These are phyloP conservation scores for Microctenopoma steveboyesi DNA, from an alignment of 2,797 vertebrate genomes.

Conservation along the genomic window DNA sequence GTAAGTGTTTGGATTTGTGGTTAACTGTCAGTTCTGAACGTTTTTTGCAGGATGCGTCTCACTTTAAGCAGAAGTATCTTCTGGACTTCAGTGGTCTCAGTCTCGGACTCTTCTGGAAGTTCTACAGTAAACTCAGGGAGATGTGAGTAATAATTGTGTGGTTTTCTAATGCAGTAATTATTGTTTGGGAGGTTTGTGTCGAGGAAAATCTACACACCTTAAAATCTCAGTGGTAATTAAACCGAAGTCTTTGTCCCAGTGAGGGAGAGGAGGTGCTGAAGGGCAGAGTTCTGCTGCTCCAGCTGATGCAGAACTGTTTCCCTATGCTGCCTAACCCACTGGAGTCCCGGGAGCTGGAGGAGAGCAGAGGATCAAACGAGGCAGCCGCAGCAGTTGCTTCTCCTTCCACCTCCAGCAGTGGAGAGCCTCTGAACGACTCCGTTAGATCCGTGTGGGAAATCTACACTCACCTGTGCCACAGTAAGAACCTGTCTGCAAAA, in stretches of 20 bases:
- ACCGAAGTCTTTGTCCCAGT: constrained; percentile 62
- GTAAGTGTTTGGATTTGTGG: not conserved
- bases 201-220: not conserved
- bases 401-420: constrained; percentile 58
- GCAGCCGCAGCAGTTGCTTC: constrained; percentile 26
- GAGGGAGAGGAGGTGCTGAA: constrained; percentile 89
- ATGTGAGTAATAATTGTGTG: constrained; percentile 84
- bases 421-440: constrained; percentile 57
- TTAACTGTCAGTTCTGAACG: not conserved
- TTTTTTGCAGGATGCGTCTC: constrained; percentile 87
- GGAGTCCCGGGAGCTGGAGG: constrained; percentile 65
- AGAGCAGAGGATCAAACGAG: constrained; percentile 41
- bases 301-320: constrained; percentile 95
- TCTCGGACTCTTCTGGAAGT: constrained; percentile 92
- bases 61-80: constrained; percentile 90
- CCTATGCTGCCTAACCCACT: constrained; percentile 84
- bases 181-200: not conserved
- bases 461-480: constrained; percentile 90
- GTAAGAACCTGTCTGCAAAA: constrained; percentile 72
- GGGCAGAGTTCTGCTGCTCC: constrained; percentile 90
- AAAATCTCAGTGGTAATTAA: not conserved
- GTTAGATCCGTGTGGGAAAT: constrained; percentile 87
- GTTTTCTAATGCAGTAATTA: not conserved
- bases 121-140: constrained; percentile 93
- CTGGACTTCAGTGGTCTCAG: constrained; percentile 92